Percentiles rank a stretch among this genome's conserved stretches.
phyloP scores from a whole-genome alignment of 2,797 vertebrate species.

The Anguilla pacifica region DNA sequence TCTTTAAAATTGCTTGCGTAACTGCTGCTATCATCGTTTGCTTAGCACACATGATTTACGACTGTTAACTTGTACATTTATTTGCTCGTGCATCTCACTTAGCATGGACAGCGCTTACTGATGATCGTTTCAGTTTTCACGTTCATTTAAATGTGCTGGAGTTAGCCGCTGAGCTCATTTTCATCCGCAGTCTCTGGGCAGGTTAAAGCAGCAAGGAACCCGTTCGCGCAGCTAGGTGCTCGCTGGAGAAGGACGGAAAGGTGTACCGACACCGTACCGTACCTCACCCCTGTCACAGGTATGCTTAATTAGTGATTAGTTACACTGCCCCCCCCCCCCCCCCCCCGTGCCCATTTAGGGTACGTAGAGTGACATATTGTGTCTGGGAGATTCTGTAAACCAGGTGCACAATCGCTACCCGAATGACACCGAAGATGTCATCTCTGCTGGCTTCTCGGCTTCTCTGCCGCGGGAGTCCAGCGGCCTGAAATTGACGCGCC shows the following conservation, averaged over 20 bases:
- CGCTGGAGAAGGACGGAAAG: neutral
- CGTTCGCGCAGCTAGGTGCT: neutral
- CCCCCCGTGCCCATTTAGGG: neutral
- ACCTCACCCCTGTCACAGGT: neutral
- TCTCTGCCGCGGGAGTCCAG: neutral
- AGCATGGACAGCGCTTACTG: neutral
- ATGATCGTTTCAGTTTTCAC: neutral
- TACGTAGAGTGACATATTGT: neutral
- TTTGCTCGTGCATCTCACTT: neutral
- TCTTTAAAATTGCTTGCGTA: neutral
- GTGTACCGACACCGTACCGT: neutral
- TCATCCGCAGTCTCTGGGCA: neutral
- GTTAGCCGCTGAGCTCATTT: neutral
- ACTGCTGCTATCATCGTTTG: neutral
- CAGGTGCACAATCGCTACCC: neutral
- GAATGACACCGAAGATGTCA: neutral
- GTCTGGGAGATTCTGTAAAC: neutral
- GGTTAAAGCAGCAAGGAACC: neutral
- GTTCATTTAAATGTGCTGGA: too few species aligned
- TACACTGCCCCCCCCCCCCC: too few species aligned
- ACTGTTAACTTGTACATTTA: neutral
- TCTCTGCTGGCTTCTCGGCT: neutral
- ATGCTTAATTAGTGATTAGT: neutral
- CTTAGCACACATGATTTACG: neutral
- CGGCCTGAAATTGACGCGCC: neutral